Evolutionary conservation across 2,113 vertebrate genomes (phyloP).

Genomic region (Cyprinus carpio): DNA sequence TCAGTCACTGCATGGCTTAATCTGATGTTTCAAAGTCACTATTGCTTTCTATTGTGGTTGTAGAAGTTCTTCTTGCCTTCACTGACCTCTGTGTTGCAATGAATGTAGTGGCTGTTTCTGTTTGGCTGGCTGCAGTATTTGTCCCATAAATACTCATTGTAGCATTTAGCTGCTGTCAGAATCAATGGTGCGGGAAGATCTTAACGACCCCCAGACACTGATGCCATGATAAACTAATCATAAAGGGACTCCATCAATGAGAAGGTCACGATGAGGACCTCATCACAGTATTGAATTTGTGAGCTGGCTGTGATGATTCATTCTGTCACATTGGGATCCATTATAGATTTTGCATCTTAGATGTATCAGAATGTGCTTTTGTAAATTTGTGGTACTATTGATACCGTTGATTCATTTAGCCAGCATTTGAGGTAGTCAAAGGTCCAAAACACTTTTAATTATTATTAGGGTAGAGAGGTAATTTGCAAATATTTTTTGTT

Average conservation of each 20-base stretch:
- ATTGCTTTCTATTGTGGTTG: neutral
- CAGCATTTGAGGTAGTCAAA: neutral
- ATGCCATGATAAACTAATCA: constrained; percentile 8
- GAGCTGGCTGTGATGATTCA: neutral
- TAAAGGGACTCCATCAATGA: neutral
- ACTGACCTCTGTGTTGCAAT: neutral
- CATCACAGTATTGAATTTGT: neutral
- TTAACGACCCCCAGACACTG: constrained; percentile 5
- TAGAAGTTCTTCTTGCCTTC: neutral
- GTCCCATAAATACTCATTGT: constrained; percentile 22
- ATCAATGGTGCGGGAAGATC: constrained; percentile 6
- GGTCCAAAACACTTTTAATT: neutral
- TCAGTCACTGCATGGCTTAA: neutral
- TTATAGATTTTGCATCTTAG: neutral
- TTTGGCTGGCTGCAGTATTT: neutral
- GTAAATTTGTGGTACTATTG: neutral
- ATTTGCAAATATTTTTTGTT: no score
- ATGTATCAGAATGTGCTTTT: neutral
- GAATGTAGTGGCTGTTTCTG: neutral
- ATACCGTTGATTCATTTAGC: neutral
- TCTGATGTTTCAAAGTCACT: neutral
- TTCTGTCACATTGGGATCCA: neutral
- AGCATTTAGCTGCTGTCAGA: constrained; percentile 28
- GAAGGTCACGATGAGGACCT: neutral
- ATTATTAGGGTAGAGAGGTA: neutral